Percentiles rank a stretch among this genome's conserved stretches.
Conservation (phyloP, 2,888 invertebrate genomes). For the Parnassius apollo region DNA sequence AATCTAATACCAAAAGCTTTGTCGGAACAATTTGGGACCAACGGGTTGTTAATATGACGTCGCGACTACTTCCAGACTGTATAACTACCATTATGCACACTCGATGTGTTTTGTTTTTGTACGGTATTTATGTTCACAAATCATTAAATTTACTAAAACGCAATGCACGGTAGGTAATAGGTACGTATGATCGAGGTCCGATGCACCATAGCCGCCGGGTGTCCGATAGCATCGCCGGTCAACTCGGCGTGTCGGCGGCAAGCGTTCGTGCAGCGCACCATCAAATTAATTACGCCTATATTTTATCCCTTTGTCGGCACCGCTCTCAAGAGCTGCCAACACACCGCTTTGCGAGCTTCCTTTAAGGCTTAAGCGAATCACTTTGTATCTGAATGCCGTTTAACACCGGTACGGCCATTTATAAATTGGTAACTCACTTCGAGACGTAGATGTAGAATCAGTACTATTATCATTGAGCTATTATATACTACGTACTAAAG, state of each 20-base stretch:
- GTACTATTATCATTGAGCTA: no score
- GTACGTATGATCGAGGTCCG: not conserved
- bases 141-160: not conserved
- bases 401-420: conserved; percentile 15
- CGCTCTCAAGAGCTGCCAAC: conserved; percentile 38
- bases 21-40: no score
- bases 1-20: no score
- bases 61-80: no score
- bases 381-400: conserved; percentile 29
- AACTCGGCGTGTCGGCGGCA: conserved; percentile 32
- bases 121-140: no score
- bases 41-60: no score
- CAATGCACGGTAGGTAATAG: not conserved
- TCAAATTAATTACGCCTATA: conserved; percentile 62
- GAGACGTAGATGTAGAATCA: not conserved
- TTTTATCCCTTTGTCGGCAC: conserved; percentile 58
- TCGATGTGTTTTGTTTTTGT: not conserved
- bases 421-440: conserved; percentile 7
- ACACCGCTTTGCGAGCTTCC: conserved; percentile 28
- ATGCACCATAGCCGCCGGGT: conserved; percentile 34
- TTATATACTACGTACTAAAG: no score
- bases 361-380: conserved; percentile 27
- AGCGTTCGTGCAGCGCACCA: conserved; percentile 40
- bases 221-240: conserved; percentile 26
- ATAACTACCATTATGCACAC: not conserved